These are phyloP conservation scores for Ischnura elegans DNA, from an alignment of 2,888 invertebrate genomes.

Conservation along the genomic window DNA sequence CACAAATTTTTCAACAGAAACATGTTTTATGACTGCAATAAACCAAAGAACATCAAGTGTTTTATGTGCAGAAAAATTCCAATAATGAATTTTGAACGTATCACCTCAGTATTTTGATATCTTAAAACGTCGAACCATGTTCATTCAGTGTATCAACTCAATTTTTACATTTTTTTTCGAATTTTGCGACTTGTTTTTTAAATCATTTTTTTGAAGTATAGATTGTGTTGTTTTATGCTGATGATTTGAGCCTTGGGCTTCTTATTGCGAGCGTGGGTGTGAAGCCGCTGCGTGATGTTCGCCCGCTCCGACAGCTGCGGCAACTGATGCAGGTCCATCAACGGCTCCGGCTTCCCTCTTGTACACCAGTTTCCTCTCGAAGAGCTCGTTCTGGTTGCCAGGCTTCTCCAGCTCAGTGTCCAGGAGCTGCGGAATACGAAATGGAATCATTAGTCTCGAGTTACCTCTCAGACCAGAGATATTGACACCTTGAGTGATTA, in stretches of 20 bases:
- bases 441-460: background rate
- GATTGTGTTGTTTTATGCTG: slow-evolving; percentile 14
- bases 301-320: slow-evolving; percentile 10
- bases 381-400: slow-evolving; percentile 68
- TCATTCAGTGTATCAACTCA: slow-evolving; percentile 16
- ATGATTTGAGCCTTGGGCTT: background rate
- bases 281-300: background rate
- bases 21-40: background rate
- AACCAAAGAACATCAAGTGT: background rate
- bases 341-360: slow-evolving; percentile 68
- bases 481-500: too few species aligned
- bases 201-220: background rate
- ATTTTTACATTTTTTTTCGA: slow-evolving; percentile 6
- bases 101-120: slow-evolving; percentile 7
- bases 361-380: slow-evolving; percentile 70
- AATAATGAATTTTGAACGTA: background rate
- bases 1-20: background rate
- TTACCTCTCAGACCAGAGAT: background rate
- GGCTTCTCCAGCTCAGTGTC: slow-evolving; percentile 70
- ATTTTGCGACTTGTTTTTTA: background rate
- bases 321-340: background rate
- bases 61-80: background rate
- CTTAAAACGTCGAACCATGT: background rate
- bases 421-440: slow-evolving; percentile 69
- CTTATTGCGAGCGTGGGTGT: slow-evolving; percentile 51